Conservation (phyloP, 2,888 invertebrate species). For the Parelbella ahira region DNA sequence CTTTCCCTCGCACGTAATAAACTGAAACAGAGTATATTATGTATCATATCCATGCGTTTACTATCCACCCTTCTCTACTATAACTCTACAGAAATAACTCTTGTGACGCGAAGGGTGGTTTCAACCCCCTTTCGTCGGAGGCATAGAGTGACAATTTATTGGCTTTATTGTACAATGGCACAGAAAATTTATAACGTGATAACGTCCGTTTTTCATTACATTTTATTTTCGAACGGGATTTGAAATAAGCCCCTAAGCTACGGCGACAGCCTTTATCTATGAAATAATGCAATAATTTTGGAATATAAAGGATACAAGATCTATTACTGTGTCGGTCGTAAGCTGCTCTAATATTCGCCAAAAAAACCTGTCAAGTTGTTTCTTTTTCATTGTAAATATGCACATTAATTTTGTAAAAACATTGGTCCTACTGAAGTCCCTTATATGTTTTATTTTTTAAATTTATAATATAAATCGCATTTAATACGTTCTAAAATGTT, state of each 20-base stretch:
- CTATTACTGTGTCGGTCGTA: too few species aligned
- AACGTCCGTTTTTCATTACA: slow-evolving; percentile 56
- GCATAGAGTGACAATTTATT: slow-evolving; percentile 72
- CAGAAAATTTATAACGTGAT: slow-evolving; percentile 73
- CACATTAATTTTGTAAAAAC: neutral
- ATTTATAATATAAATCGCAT: too few species aligned
- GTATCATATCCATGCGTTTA: slow-evolving; percentile 9
- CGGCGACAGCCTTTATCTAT: too few species aligned
- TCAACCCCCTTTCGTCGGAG: slow-evolving; percentile 34
- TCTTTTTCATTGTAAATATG: too few species aligned
- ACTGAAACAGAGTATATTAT: slow-evolving; percentile 6
- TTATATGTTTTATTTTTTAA: too few species aligned
- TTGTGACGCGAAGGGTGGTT: slow-evolving; percentile 30
- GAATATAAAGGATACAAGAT: too few species aligned
- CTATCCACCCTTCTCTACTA: slow-evolving; percentile 28
- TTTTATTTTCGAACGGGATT: slow-evolving; percentile 49
- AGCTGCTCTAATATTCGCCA: too few species aligned
- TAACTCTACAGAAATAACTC: slow-evolving; percentile 30
- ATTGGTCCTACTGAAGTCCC: too few species aligned
- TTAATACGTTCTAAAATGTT: too few species aligned
- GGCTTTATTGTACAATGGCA: slow-evolving; percentile 64
- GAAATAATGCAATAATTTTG: too few species aligned
- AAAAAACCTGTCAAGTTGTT: too few species aligned
- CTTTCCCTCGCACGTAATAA: slow-evolving; percentile 1
- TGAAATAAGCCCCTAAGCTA: slow-evolving; percentile 36